Conservation (phyloP, 2,113 vertebrate species). For the Cyphomyrus plagiostoma region DNA sequence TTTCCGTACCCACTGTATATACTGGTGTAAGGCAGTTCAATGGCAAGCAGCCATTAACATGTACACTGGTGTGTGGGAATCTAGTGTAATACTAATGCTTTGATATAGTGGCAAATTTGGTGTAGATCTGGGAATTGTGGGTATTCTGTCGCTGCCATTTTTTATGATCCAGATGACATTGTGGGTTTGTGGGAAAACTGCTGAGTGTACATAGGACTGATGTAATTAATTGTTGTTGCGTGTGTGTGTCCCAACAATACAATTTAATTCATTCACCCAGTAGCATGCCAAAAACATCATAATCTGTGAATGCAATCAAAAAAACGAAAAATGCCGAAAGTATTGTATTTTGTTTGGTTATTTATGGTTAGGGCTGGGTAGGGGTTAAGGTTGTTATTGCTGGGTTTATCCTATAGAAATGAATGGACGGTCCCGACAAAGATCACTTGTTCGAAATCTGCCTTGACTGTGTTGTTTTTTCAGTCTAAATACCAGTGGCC, state of each 20-base stretch:
- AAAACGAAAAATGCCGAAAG: not conserved
- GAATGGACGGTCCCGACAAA: not conserved
- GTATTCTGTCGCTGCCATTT: not conserved
- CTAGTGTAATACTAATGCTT: not conserved
- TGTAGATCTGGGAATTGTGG: not conserved
- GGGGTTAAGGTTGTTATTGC: not conserved
- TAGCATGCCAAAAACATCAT: not conserved
- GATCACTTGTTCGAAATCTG: not conserved
- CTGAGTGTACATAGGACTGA: not conserved
- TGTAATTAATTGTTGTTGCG: not conserved
- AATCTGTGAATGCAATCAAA: not conserved
- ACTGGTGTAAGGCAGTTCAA: not conserved
- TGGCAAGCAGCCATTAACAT: not conserved
- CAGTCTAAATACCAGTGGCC: not conserved
- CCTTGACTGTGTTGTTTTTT: not conserved
- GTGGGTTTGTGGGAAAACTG: not conserved
- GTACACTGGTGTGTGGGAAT: not conserved
- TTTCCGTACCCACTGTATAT: not conserved
- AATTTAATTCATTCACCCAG: too few species aligned
- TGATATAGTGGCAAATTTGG: not conserved
- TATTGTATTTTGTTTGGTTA: not conserved
- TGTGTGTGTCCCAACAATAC: not conserved
- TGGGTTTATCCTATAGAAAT: not conserved
- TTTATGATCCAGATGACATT: not conserved
- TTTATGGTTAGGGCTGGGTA: not conserved